A percentile compares a stretch with the other conserved stretches of the same genome.
Conservation (phyloP, 2,888 invertebrate genomes). For the Tenthredo distinguenda region DNA sequence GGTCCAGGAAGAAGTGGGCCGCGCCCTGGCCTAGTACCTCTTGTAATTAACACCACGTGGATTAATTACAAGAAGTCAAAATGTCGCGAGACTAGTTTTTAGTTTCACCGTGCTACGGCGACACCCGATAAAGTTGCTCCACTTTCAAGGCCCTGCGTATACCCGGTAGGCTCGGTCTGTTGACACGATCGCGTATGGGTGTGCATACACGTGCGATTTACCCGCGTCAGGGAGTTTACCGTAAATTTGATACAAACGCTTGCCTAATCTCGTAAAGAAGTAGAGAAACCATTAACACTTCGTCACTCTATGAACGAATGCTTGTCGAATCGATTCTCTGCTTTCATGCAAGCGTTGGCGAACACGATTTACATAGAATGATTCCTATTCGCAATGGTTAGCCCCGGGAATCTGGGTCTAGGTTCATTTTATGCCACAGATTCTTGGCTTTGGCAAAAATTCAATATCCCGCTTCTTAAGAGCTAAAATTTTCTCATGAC, state of each 20-base stretch:
- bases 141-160: slow-evolving; percentile 63
- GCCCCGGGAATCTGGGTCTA: not conserved
- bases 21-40: slow-evolving; percentile 40
- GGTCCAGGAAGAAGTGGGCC: slow-evolving; percentile 35
- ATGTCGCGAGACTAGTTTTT: slow-evolving; percentile 58
- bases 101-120: slow-evolving; percentile 53
- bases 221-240: not conserved
- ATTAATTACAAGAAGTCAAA: slow-evolving; percentile 52
- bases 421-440: not conserved
- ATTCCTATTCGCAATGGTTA: not conserved
- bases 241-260: not conserved
- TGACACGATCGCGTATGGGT: not conserved
- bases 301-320: slow-evolving; percentile 3
- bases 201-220: not conserved
- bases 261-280: not conserved
- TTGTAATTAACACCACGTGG: slow-evolving; percentile 49
- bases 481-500: slow-evolving; percentile 28
- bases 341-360: not conserved
- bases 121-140: slow-evolving; percentile 68
- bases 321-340: not conserved
- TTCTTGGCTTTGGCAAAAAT: not conserved
- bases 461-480: not conserved
- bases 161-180: slow-evolving; percentile 6
- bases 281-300: not conserved
- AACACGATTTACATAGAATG: not conserved